These are phyloP conservation scores for Ips nitidus DNA, from an alignment of 1,140 invertebrate species.

Conservation along the genomic window DNA sequence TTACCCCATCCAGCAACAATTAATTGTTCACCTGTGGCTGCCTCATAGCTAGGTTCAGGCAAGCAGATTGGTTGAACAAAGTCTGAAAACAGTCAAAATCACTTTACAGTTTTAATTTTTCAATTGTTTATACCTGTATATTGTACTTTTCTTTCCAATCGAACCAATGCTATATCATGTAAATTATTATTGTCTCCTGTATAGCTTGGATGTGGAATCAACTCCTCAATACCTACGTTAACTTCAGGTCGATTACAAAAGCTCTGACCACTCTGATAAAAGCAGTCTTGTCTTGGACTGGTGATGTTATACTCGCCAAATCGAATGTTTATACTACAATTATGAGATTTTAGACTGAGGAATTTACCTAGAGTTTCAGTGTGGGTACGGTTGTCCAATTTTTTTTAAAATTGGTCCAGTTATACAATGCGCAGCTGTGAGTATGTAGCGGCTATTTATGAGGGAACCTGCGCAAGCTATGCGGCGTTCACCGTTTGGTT, in stretches of 20 bases:
- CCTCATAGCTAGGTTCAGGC: constrained; percentile 56
- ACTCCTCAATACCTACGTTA: constrained; percentile 63
- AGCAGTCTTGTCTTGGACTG: constrained; percentile 59
- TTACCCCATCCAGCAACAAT: constrained; percentile 83
- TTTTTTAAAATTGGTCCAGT: constrained; percentile 55
- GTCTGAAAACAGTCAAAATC: constrained; percentile 51
- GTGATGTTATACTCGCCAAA: constrained; percentile 65
- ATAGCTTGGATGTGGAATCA: constrained; percentile 71
- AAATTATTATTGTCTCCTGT: constrained; percentile 61
- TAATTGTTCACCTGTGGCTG: constrained; percentile 57
- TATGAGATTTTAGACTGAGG: not conserved
- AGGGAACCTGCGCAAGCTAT: constrained; percentile 62
- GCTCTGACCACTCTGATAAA: constrained; percentile 38
- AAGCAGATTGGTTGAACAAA: constrained; percentile 82
- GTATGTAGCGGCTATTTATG: constrained; percentile 61
- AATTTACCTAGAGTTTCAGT: constrained; percentile 51
- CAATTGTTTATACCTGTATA: constrained; percentile 56
- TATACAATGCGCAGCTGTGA: constrained; percentile 71
- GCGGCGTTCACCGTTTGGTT: constrained; percentile 27
- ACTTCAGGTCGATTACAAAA: constrained; percentile 59
- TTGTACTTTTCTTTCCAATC: constrained; percentile 60
- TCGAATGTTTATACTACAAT: constrained; percentile 56
- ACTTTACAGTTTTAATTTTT: constrained; percentile 4
- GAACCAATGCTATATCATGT: constrained; percentile 77
- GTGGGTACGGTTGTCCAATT: constrained; percentile 50